These are phyloP conservation scores for Thecocarcelia acutangulata DNA, from an alignment of 2,888 invertebrate species.

Conservation along the genomic window DNA sequence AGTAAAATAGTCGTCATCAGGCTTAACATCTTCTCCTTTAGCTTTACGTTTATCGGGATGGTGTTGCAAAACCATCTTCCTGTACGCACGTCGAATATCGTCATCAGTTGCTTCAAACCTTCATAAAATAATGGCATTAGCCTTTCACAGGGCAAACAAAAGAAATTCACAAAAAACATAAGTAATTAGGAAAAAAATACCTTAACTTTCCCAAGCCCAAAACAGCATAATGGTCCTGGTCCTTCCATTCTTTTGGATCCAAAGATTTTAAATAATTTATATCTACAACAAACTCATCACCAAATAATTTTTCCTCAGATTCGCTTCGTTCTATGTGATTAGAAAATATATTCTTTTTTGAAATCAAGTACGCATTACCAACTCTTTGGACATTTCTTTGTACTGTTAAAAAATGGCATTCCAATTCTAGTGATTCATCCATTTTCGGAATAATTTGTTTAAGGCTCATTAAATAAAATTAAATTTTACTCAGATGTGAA, in stretches of 20 bases:
- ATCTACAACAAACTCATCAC: conserved; percentile 86
- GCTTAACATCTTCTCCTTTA: conserved; percentile 91
- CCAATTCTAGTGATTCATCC: conserved; percentile 66
- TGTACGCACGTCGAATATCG: conserved; percentile 96
- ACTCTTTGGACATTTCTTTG: conserved; percentile 73
- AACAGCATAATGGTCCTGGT: conserved; percentile 98
- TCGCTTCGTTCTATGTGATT: conserved; percentile 70
- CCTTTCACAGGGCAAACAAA: neutral
- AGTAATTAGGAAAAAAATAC: too few relatives aligned
- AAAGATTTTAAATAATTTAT: conserved; percentile 91
- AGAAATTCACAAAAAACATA: neutral
- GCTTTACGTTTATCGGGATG: conserved; percentile 99
- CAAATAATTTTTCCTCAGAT: conserved; percentile 76
- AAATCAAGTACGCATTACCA: conserved; percentile 75
- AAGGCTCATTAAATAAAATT: conserved; percentile 10
- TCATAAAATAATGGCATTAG: neutral
- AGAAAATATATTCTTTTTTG: conserved; percentile 64
- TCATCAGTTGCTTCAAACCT: conserved; percentile 94
- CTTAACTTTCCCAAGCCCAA: conserved; percentile 89
- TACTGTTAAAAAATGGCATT: conserved; percentile 60
- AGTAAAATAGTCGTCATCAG: conserved; percentile 98
- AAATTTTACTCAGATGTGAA: conserved; percentile 52
- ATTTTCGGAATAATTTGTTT: conserved; percentile 44
- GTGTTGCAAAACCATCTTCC: conserved; percentile 94
- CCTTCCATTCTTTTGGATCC: conserved; percentile 98